Conservation (phyloP, 2,797 vertebrate genomes). For the Setipinna tenuifilis region DNA sequence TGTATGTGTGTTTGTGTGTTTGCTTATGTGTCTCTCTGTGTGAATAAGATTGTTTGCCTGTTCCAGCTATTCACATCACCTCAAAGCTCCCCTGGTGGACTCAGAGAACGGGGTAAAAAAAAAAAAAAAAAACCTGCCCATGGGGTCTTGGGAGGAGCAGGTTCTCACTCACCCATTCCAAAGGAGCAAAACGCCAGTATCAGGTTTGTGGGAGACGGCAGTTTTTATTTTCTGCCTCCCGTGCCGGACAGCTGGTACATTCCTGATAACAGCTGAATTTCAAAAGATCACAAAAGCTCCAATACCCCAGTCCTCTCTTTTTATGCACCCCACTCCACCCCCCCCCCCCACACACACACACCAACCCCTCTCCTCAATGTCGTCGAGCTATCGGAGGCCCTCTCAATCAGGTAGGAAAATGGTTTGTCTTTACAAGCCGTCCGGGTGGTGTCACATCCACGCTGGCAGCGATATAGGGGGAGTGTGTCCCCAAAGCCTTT, state of each 20-base stretch:
- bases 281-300: constrained; percentile 71
- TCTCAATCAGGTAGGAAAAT: constrained; percentile 66
- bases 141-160: constrained; percentile 59
- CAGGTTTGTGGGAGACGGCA: constrained; percentile 75
- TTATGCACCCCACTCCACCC: constrained; percentile 55
- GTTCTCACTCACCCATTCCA: constrained; percentile 57
- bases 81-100: neutral
- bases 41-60: constrained; percentile 11
- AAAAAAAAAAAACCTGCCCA: constrained; percentile 44
- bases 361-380: constrained; percentile 24
- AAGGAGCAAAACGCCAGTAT: constrained; percentile 71
- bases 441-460: constrained; percentile 65
- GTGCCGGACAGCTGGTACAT: constrained; percentile 77
- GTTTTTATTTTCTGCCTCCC: constrained; percentile 72
- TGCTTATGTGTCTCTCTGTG: neutral
- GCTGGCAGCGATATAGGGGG: constrained; percentile 52
- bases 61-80: constrained; percentile 16
- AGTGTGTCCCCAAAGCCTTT: constrained; percentile 46
- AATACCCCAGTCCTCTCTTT: constrained; percentile 54
- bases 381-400: constrained; percentile 63
- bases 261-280: constrained; percentile 81
- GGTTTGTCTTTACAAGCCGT: constrained; percentile 68
- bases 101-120: neutral
- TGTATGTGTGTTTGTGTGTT: constrained; percentile 37
- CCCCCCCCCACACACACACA: constrained; percentile 38